Base-by-base conservation (phyloP, 2,113 vertebrate species). In the Cardinalis cardinalis region DNA sequence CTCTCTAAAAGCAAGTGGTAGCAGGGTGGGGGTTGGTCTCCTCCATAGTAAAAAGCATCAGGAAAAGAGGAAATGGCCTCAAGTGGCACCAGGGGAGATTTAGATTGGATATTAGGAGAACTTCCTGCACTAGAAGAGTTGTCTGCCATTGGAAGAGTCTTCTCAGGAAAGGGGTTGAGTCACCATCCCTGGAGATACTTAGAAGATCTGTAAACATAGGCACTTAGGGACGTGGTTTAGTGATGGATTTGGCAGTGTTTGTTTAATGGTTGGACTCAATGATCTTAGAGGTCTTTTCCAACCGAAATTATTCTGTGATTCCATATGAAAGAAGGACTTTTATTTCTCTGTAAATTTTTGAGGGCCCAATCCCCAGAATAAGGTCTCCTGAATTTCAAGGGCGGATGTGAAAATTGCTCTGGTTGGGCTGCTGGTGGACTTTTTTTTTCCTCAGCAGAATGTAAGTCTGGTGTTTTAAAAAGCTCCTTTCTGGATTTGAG, bases 1-100 rank as follows among this genome's bases (percentile, higher is more conserved):
- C 40, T 75, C 25, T 36, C 41, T 24, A 6, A 44, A 41, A 75
- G 21, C 34, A 41, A 26, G 5, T 9, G 41, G 10, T 41, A 82
- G 34, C 0, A 0, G 31, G 26, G 8, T 19, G 7, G 10, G 7
- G 6, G 10, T 41, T 68, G 36, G 8, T 53, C 9, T 41, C 25
- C 63, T 53, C 17, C 14, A 18, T 18, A 48, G 18, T 48, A 41
- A 55, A 10, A 26, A 68, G 25, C 14, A 31, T 15, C 41, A 61
- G 40, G 25, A 55, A 48, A 48, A 69, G 18, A 75, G 61, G 21
- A 82, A 61, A 41, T 48, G 5, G 11, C 40, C 31, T 82, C 61
- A 48, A 48, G 18, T 41, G 43, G 31, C 48, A 69, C 12, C 18
- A 48, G 18, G 10, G 10, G 12, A 82, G 31, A 21, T 53, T 53